Percentiles rank a stretch among this genome's conserved stretches.
phyloP scores from a whole-genome alignment of 2,113 vertebrate genomes.

The Saccopteryx leptura region DNA sequence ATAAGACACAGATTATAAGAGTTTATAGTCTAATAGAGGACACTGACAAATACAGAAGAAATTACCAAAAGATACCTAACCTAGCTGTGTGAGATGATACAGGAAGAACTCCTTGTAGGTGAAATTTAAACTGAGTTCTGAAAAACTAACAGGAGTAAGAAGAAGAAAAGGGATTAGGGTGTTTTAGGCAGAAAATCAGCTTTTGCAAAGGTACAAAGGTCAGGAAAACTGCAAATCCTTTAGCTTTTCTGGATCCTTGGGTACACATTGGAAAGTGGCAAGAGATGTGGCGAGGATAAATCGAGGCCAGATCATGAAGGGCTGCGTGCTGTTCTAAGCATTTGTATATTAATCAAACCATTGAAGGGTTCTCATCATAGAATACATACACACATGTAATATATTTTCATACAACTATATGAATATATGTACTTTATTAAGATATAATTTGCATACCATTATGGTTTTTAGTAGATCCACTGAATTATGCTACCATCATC shows the following conservation, averaged over 20 bases:
- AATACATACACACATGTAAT: not conserved
- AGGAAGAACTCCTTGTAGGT: not conserved
- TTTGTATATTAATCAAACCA: conserved; percentile 9
- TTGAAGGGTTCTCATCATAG: not conserved
- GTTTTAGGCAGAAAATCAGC: conserved; percentile 10
- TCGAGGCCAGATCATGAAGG: not conserved
- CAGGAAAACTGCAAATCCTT: not conserved
- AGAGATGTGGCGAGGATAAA: not conserved
- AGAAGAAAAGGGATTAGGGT: not conserved
- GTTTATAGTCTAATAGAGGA: not conserved
- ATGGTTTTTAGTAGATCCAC: not conserved
- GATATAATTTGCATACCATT: not conserved
- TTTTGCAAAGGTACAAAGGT: not conserved
- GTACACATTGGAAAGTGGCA: not conserved
- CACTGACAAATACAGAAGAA: conserved; percentile 34
- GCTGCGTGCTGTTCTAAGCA: not conserved
- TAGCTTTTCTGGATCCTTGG: not conserved
- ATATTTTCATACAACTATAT: not conserved
- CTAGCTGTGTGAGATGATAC: not conserved
- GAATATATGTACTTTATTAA: not conserved
- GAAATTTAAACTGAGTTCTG: not conserved
- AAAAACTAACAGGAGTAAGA: not conserved
- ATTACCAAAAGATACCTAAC: not conserved
- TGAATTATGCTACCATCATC: not conserved
- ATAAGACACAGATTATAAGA: conserved; percentile 7